A percentile compares a stretch with the other conserved stretches of the same genome.
These are phyloP conservation scores for Porites cylindrica DNA, from an alignment of 92 coral and sea anemone genomes.

Conservation along the genomic window DNA sequence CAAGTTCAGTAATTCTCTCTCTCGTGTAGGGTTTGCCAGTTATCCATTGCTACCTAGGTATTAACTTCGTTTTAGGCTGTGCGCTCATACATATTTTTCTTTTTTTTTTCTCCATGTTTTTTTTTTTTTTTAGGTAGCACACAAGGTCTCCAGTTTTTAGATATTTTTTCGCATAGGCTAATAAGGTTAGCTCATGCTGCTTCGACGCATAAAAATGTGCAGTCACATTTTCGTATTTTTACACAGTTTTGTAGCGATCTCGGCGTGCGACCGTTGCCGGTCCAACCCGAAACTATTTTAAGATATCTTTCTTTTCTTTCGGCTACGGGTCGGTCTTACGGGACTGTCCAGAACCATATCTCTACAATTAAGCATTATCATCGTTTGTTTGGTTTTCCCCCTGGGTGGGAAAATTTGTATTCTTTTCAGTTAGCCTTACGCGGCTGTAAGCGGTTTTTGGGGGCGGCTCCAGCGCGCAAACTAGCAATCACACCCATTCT, in stretches of 20 bases:
- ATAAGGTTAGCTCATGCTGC: neutral
- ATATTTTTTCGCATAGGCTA: neutral
- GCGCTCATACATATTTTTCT: neutral
- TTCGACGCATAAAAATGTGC: neutral
- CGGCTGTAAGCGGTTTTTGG: no score
- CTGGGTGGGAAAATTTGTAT: no score
- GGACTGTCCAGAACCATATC: constrained; percentile 40
- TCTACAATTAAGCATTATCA: constrained; percentile 32
- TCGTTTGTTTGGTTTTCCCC: constrained; percentile 22
- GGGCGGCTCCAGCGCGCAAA: no score
- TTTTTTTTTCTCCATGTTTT: neutral
- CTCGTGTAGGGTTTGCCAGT: neutral
- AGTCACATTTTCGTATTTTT: neutral
- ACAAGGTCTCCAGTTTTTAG: constrained; percentile 10
- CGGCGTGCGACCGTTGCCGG: neutral
- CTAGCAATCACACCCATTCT: neutral
- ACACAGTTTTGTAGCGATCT: neutral
- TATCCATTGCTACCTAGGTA: neutral
- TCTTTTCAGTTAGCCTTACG: no score
- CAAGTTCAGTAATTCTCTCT: neutral
- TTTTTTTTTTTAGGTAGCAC: constrained; percentile 1
- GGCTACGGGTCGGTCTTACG: constrained; percentile 12
- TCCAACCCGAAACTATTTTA: neutral
- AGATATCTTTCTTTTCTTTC: constrained; percentile 18
- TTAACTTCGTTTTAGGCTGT: neutral